phyloP scores from a whole-genome alignment of 2,113 vertebrate species.

The Paramisgurnus dabryanus region DNA sequence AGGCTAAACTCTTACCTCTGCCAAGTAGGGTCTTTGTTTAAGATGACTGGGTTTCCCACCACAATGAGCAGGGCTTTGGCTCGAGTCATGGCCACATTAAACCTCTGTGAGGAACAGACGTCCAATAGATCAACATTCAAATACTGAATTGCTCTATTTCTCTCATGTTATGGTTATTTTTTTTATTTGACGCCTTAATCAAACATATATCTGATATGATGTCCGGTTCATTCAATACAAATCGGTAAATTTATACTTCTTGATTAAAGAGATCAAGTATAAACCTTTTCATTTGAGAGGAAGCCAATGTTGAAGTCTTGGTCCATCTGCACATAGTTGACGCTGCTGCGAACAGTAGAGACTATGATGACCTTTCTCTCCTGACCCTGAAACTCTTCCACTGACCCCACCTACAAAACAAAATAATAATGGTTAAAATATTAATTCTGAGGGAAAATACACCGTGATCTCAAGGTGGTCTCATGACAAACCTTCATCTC shows the following conservation, averaged over 20 bases:
- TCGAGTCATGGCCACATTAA: constrained; percentile 92
- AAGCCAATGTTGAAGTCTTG: constrained; percentile 87
- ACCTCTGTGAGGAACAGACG: constrained; percentile 72
- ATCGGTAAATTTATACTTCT: too few relatives aligned
- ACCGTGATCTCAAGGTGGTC: neutral
- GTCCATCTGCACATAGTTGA: constrained; percentile 79
- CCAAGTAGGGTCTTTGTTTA: constrained; percentile 85
- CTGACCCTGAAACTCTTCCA: constrained; percentile 96
- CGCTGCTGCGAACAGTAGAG: constrained; percentile 87
- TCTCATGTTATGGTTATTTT: too few relatives aligned
- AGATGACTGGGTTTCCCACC: constrained; percentile 85
- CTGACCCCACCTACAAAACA: constrained; percentile 84
- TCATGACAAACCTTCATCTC: constrained; percentile 82
- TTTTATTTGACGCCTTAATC: too few relatives aligned
- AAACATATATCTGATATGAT: too few relatives aligned
- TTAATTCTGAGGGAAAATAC: neutral
- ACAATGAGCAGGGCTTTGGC: constrained; percentile 90
- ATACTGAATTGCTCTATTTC: too few relatives aligned
- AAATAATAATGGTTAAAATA: neutral
- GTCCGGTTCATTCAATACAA: too few relatives aligned
- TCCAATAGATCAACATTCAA: too few relatives aligned
- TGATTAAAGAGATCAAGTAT: neutral
- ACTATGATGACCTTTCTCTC: constrained; percentile 86
- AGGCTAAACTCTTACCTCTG: constrained; percentile 72
- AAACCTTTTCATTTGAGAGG: constrained; percentile 88